phyloP scores from a whole-genome alignment of 2,888 invertebrate genomes.

The Galeopsomyia nigrocyanea region DNA sequence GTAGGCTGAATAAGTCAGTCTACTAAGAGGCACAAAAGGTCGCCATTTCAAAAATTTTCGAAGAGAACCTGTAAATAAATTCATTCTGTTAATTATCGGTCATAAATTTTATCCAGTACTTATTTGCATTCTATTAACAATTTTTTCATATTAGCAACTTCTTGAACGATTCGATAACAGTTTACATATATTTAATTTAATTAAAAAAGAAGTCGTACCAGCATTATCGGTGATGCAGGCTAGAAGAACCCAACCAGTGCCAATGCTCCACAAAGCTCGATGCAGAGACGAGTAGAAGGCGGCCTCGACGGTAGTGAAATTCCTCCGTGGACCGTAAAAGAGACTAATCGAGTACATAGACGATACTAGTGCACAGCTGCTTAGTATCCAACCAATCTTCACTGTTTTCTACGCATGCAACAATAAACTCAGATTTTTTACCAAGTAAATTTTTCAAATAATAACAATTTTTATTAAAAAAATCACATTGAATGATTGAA shows the following conservation, averaged over 20 bases:
- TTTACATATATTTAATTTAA: too few relatives aligned
- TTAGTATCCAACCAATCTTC: conserved; percentile 57
- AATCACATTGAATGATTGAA: too few relatives aligned
- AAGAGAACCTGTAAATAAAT: conserved; percentile 70
- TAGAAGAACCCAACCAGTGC: conserved; percentile 75
- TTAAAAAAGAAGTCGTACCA: conserved; percentile 63
- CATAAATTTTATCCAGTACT: not conserved
- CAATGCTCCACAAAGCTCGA: conserved; percentile 78
- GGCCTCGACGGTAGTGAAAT: conserved; percentile 74
- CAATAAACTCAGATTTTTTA: too few relatives aligned
- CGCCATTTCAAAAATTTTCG: conserved; percentile 74
- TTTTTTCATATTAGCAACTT: too few relatives aligned
- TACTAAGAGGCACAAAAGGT: conserved; percentile 76
- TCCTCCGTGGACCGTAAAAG: conserved; percentile 76
- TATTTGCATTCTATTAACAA: too few relatives aligned
- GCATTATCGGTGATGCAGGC: conserved; percentile 78
- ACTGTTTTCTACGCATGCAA: conserved; percentile 52
- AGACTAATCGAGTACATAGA: conserved; percentile 76
- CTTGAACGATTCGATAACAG: too few relatives aligned
- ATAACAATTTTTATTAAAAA: not conserved
- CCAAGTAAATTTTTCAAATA: not conserved
- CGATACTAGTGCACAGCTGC: conserved; percentile 60
- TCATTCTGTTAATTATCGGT: conserved; percentile 3
- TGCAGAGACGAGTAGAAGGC: conserved; percentile 78
- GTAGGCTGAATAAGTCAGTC: conserved; percentile 81